Evolutionary conservation across 2,113 vertebrate species (phyloP), one percentile per base, ranked within the genome.

Genomic region (Anolis sagrei): DNA sequence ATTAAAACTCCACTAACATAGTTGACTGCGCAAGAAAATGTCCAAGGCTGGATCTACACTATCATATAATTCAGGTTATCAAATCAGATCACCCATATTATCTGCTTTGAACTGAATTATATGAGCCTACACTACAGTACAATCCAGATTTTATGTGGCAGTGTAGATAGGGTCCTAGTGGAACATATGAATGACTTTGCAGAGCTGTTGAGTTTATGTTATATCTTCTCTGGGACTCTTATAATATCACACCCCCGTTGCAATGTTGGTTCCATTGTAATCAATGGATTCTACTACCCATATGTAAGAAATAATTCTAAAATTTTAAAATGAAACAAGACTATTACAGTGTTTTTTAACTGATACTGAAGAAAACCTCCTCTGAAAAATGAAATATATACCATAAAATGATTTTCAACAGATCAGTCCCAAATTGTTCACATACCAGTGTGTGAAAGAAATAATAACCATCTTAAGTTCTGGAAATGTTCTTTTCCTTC

Each of bases 401-500:
- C 13, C 36, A 54, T 10, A 21, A 19, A 66, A 4, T 73, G 76
- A 36, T 29, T 9, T 49, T 11, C 9, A 62, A 58, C 25, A 68
- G 0, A 49, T 44, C 9, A 78, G 2, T 82, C 61, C 7, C 0
- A 51, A n/a, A 58, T 14, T 54, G 19, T n/a, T 70, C 70, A 78
- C 61, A 58, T 21, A 81, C 19, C 27, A 61, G 58, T 11, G 90
- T 79, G 13, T 49, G 27, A 48, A 49, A 68, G 48, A 48, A 84
- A 48, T n/a, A 13, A 85, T 89, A 81, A 73, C 84, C 79, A 87
- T 84, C 76, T 68, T 66, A 29, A 61, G 9, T 58, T 44, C 16
- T 58, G 75, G 87, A 92, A 89, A 83, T 39, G 54, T 80, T 61
- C 4, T 74, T 32, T 80, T 86, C 6, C 16, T 34, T 87, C 84